Base-by-base conservation (phyloP, 1,140 invertebrate genomes). In the Apis cerana region DNA sequence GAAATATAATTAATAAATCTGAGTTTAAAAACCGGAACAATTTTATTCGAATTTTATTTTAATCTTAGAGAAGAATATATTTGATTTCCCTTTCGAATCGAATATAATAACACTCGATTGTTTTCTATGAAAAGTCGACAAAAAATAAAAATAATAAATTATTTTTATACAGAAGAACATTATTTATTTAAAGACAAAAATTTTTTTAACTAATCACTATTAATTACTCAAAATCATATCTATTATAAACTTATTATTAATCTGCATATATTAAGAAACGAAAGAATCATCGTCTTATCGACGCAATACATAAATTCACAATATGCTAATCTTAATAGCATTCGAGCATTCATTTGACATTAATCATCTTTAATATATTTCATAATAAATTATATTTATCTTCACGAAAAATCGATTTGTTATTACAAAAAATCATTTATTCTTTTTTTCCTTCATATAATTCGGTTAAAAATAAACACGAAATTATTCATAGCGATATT, bases 61-160 rank as follows among this genome's bases (percentile, higher is more conserved):
- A 33, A 33, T 21, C 33, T 43, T 33, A 61, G 70, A 78, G 76
- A 78, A 69, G 76, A 78, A 69, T 61, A 78, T 52, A 58, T 52
- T 21, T 77, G 27, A 61, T 17, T 48, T 54, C 33, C 0, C 13
- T 19, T 17, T 19, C 2, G 23, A 9, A 56, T 76, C 13, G 33
- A 27, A 52, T 19, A 19, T 23, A 43, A 15, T 10, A 59, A 33
- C 33, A 71, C 12, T 10, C n/a, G 33, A 13, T 56, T 71, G 69
- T 1, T 23, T 56, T 21, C 33, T 13, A 17, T n/a, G 33, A 68
- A 17, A 21, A 48, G 15, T 13, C 2, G 7, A 23, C 4, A 43
- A 43, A 43, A 43, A 43, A 43, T 43, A 43, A 0, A 43, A 43
- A 43, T 43, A 43, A 43, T 43, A 43, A 43, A 43, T 43, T 43